These are phyloP conservation scores for Solea solea DNA, from an alignment of 2,113 vertebrate species.

Conservation along the genomic window DNA sequence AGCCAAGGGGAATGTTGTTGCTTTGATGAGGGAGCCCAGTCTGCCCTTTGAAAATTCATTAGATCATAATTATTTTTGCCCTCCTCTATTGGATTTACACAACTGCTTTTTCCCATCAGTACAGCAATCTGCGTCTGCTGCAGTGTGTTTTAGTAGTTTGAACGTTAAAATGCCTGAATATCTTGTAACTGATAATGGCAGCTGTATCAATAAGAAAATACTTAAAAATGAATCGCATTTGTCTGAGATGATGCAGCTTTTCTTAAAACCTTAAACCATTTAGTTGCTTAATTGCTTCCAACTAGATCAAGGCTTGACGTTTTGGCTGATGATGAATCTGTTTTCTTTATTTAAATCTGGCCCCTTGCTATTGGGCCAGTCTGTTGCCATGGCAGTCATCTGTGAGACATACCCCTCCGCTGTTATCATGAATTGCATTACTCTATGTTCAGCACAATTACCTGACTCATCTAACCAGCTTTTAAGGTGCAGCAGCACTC, in stretches of 20 bases:
- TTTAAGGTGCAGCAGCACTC: conserved; percentile 31
- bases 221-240: not conserved
- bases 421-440: conserved; percentile 57
- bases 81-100: conserved; percentile 15
- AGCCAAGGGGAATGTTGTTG: conserved; percentile 32
- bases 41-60: conserved; percentile 49
- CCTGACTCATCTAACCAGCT: conserved; percentile 43
- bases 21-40: conserved; percentile 23
- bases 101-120: conserved; percentile 21
- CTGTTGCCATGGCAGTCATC: conserved; percentile 75
- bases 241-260: not conserved
- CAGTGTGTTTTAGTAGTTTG: not conserved
- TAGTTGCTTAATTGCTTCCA: conserved; percentile 10
- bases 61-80: conserved; percentile 39
- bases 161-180: not conserved
- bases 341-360: conserved; percentile 45
- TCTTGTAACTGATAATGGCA: too few species aligned
- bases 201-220: too few species aligned
- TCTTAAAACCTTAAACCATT: conserved; percentile 26
- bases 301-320: conserved; percentile 27
- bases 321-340: conserved; percentile 29
- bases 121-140: conserved; percentile 1
- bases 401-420: conserved; percentile 52
- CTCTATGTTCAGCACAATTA: conserved; percentile 53
- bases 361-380: conserved; percentile 51